phyloP scores from a whole-genome alignment of 2,888 invertebrate genomes.

The Diploptera punctata region DNA sequence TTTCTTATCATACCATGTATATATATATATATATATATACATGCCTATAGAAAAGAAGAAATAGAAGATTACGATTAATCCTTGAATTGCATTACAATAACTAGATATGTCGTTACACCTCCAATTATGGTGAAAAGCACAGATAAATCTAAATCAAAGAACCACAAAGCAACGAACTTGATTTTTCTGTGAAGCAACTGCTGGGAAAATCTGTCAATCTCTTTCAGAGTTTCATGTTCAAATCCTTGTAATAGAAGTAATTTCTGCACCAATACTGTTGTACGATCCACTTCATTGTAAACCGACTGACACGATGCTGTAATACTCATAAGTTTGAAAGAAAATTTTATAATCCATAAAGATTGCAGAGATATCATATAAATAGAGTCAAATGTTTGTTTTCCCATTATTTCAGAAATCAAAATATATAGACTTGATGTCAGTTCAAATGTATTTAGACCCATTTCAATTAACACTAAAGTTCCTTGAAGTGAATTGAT shows the following conservation, averaged over 20 bases:
- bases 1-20: no score
- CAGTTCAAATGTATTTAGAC: not conserved
- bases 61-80: no score
- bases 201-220: not conserved
- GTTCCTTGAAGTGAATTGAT: not conserved
- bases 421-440: not conserved
- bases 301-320: not conserved
- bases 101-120: not conserved
- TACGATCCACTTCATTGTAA: not conserved
- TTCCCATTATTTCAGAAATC: not conserved
- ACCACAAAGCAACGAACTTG: not conserved
- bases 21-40: no score
- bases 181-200: not conserved
- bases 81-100: conserved; percentile 1
- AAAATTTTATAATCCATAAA: not conserved
- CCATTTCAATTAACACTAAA: not conserved
- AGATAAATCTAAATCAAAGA: not conserved
- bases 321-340: not conserved
- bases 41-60: no score
- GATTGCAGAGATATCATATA: not conserved
- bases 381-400: not conserved
- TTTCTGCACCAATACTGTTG: not conserved
- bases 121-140: not conserved
- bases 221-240: not conserved
- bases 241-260: not conserved